These are phyloP conservation scores for Gymnarchus niloticus DNA, from an alignment of 2,113 vertebrate species.

Conservation along the genomic window DNA sequence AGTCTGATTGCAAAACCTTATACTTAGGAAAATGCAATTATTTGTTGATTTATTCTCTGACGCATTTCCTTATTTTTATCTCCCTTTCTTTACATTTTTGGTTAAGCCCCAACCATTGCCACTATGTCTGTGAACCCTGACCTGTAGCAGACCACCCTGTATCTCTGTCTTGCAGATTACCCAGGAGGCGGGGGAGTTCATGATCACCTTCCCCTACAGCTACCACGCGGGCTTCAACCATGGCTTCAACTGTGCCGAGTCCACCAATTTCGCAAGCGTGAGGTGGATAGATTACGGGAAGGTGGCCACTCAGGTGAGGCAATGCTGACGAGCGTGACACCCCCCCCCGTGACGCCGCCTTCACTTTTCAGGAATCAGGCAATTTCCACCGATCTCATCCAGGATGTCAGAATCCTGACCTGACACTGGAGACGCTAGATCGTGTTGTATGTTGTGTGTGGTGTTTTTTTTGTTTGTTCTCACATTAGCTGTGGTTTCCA, in stretches of 20 bases:
- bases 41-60: background rate
- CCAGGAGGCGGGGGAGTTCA: constrained; percentile 94
- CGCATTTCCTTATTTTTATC: background rate
- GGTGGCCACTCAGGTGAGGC: constrained; percentile 72
- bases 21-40: background rate
- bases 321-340: background rate
- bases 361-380: background rate
- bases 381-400: background rate
- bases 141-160: background rate
- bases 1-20: background rate
- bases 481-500: background rate
- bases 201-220: constrained; percentile 96
- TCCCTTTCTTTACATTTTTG: background rate
- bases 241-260: constrained; percentile 97
- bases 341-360: background rate
- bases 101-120: background rate
- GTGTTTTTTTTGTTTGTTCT: background rate
- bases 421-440: too few species aligned
- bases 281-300: constrained; percentile 98
- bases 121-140: background rate
- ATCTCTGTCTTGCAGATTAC: constrained; percentile 72
- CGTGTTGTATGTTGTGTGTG: too few species aligned
- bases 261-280: constrained; percentile 92
- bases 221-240: constrained; percentile 98
- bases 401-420: background rate